Base-by-base conservation (phyloP, 2,113 vertebrate species). In the Oriolus oriolus region DNA sequence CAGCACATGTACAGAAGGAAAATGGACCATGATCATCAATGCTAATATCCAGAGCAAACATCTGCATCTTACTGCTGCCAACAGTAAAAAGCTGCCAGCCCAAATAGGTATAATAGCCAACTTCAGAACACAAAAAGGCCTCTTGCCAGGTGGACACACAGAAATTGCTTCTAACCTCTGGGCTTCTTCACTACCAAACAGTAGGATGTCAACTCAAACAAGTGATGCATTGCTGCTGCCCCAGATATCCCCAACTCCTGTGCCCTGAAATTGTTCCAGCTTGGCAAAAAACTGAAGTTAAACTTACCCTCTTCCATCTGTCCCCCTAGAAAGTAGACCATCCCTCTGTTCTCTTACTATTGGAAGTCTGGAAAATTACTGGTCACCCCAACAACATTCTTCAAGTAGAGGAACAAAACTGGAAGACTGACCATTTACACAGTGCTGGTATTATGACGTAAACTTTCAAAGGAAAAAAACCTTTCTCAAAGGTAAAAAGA, bases 1-100 rank as follows among this genome's bases (percentile, higher is more conserved):
- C 71, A 85, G 35, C 10, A 33, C 30, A 22, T 39, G 13, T 39
- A 80, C 28, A 82, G 49, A 60, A 87, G 53, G 35, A 95, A 89
- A 91, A 87, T 1, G 4, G 54, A 56, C 66, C 8, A 18, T 39
- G 31, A 68, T 64, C 37, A 84, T 64, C 63, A 92, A 15, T 52
- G 44, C 13, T 75, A 81, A 87, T 64, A 84, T 80, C 33, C 81
- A 89, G 13, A 1, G 0, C 41, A 87, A 94, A 85, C 87, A 96
- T 94, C 93, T 91, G 78, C 70, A 93, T 59, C 50, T 70, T 47
- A 31, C 20, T 80, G 71, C 21, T 93, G 94, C 93, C 94, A 95
- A 45, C 20, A 85, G 18, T 22, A 39, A 69, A 64, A 85, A 49
- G 59, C 37, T 95, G 92, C 71, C 88, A 83, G 63, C 23, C 39